Conservation (phyloP, 2,797 vertebrate genomes). For the Cheirogaleus major region DNA sequence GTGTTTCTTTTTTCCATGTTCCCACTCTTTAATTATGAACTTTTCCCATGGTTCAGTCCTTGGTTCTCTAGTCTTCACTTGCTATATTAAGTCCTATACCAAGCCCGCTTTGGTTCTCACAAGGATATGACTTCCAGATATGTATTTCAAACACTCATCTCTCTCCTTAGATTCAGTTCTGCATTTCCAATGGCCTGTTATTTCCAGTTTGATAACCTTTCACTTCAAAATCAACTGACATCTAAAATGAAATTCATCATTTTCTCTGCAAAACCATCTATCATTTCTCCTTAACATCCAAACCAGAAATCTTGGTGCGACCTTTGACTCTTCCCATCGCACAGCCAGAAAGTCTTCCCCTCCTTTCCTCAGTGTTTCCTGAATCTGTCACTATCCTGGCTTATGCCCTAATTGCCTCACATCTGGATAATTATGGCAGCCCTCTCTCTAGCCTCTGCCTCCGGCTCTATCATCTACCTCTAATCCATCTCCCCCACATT, state of each 20-base stretch:
- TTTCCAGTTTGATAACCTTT: slow-evolving; percentile 13
- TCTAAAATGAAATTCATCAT: background rate
- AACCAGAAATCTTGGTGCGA: background rate
- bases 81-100: background rate
- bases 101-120: background rate
- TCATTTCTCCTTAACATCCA: background rate
- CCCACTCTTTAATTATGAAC: background rate
- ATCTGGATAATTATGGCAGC: background rate
- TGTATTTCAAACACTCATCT: background rate
- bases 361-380: background rate
- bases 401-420: background rate
- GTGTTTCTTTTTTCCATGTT: background rate
- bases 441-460: background rate
- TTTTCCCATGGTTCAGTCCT: background rate
- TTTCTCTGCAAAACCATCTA: background rate
- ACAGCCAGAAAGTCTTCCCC: background rate
- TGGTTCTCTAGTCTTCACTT: background rate
- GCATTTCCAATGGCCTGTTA: background rate
- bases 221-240: background rate
- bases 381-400: background rate
- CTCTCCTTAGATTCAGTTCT: background rate
- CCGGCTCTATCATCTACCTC: background rate
- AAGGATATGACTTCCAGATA: slow-evolving; percentile 36
- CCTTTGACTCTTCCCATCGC: background rate
- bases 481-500: background rate